Conservation (phyloP, 2,113 vertebrate genomes). For the Thunnus thynnus region DNA sequence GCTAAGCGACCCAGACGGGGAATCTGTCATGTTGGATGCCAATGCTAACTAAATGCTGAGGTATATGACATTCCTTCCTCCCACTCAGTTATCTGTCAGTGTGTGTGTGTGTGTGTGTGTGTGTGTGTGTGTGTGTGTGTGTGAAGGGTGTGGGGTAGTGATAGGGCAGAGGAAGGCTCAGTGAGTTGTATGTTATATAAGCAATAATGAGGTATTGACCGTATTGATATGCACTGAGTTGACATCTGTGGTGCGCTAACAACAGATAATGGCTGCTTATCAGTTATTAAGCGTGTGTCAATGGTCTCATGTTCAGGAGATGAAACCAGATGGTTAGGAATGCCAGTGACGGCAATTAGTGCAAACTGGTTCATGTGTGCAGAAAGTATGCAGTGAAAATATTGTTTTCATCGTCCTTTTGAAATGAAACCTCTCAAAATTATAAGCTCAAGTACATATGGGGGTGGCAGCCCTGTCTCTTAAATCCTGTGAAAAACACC, state of each 20-base stretch:
- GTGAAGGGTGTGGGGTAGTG: slow-evolving; percentile 30
- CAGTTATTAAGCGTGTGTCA: slow-evolving; percentile 52
- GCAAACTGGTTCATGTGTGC: slow-evolving; percentile 48
- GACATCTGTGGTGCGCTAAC: slow-evolving; percentile 53
- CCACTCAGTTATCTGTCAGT: slow-evolving; percentile 59
- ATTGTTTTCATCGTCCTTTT: slow-evolving; percentile 42
- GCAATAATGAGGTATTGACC: slow-evolving; percentile 54
- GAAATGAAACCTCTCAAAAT: slow-evolving; percentile 50
- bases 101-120: slow-evolving; percentile 7
- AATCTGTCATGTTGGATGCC: slow-evolving; percentile 74
- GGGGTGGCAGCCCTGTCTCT: slow-evolving; percentile 52
- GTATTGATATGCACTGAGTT: slow-evolving; percentile 57
- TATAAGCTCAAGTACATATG: slow-evolving; percentile 23
- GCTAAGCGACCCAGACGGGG: slow-evolving; percentile 70
- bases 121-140: not conserved
- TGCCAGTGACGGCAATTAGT: slow-evolving; percentile 60
- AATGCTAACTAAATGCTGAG: slow-evolving; percentile 70
- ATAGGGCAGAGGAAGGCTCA: slow-evolving; percentile 37
- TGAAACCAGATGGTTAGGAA: slow-evolving; percentile 69
- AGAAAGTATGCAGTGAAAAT: slow-evolving; percentile 28
- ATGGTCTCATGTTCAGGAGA: slow-evolving; percentile 41
- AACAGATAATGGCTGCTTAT: slow-evolving; percentile 52
- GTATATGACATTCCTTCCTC: slow-evolving; percentile 67
- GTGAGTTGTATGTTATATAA: slow-evolving; percentile 51
- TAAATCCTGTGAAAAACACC: slow-evolving; percentile 45